Percentiles rank a stretch among this genome's conserved stretches.
Conservation (phyloP, 2,113 vertebrate genomes). For the Triplophysa rosa region DNA sequence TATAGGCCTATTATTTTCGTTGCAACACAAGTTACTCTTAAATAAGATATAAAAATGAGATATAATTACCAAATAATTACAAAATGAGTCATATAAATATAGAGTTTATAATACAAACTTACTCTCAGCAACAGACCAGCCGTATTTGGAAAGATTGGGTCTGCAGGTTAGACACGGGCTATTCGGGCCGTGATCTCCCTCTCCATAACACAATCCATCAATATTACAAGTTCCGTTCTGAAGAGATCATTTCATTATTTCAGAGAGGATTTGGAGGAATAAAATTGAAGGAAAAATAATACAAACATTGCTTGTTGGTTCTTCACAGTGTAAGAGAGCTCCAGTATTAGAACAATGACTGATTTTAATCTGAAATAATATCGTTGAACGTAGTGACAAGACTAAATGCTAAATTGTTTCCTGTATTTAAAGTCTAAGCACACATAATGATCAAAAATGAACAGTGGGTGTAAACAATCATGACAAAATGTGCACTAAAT, state of each 20-base stretch:
- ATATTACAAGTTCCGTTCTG: slow-evolving; percentile 88
- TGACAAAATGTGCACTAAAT: neutral
- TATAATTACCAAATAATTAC: neutral
- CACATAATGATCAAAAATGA: neutral
- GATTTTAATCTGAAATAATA: neutral
- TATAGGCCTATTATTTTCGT: neutral
- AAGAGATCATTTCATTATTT: neutral
- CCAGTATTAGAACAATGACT: slow-evolving; percentile 10
- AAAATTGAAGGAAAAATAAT: neutral
- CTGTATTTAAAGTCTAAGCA: slow-evolving; percentile 30
- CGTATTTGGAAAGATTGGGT: slow-evolving; percentile 78
- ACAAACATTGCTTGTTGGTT: neutral
- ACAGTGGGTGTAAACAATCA: neutral
- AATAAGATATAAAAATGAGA: neutral
- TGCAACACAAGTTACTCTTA: neutral
- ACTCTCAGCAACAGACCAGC: slow-evolving; percentile 86
- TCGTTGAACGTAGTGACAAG: neutral
- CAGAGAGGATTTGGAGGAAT: neutral
- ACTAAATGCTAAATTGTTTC: slow-evolving; percentile 36
- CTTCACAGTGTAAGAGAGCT: neutral
- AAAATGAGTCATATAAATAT: neutral
- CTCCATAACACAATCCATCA: slow-evolving; percentile 80
- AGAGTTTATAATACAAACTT: slow-evolving; percentile 52
- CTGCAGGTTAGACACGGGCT: slow-evolving; percentile 83
- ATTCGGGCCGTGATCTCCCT: slow-evolving; percentile 77